Evolutionary conservation across 1,140 invertebrate species (phyloP).

Genomic region (Acarapis woodi): DNA sequence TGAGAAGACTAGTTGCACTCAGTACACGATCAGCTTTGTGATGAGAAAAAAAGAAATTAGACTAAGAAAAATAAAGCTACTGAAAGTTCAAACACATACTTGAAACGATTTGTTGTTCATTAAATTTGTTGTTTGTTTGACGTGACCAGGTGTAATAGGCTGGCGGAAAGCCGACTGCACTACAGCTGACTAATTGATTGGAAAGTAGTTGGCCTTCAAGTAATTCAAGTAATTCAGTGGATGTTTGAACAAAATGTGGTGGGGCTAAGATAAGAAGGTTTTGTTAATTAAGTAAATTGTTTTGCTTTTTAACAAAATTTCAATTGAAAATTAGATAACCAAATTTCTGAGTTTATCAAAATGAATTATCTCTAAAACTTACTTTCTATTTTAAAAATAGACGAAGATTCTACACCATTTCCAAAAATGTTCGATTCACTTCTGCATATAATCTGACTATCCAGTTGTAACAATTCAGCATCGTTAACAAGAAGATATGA

Average conservation of each 20-base stretch:
- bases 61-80: too few species aligned
- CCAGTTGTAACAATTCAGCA: not conserved
- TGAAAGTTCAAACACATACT: too few species aligned
- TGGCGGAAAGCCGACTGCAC: constrained; percentile 36
- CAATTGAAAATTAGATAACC: not conserved
- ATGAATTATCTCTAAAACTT: constrained; percentile 19
- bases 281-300: not conserved
- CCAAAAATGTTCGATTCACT: not conserved
- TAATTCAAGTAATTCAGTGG: constrained; percentile 35
- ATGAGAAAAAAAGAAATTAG: too few species aligned
- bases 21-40: too few species aligned
- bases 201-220: constrained; percentile 37
- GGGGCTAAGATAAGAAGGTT: constrained; percentile 30
- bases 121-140: constrained; percentile 1
- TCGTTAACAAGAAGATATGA: not conserved
- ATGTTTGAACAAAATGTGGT: constrained; percentile 49
- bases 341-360: too few species aligned
- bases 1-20: not conserved
- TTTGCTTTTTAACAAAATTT: not conserved
- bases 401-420: too few species aligned
- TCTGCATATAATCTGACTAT: not conserved
- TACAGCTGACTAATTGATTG: constrained; percentile 34
- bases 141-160: constrained; percentile 12
- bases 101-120: constrained; percentile 1
- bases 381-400: constrained; percentile 59